Conservation (phyloP, 2,888 invertebrate species). For the Drosophila peninsularis region DNA sequence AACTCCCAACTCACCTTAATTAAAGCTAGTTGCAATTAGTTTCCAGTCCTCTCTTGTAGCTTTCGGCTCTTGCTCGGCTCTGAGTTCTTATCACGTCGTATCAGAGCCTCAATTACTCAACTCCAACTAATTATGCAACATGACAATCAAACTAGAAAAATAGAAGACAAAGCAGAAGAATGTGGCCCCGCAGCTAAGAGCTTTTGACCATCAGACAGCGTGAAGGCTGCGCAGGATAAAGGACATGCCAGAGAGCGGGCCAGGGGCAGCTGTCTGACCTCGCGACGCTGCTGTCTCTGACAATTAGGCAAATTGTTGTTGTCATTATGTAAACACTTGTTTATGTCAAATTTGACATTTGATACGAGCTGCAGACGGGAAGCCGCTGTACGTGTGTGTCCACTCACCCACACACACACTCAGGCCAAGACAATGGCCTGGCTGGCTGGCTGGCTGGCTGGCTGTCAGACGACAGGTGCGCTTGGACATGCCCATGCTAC, state of each 20-base stretch:
- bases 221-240: conserved; percentile 3
- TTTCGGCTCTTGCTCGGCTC: neutral
- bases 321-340: conserved; percentile 81
- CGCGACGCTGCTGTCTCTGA: conserved; percentile 42
- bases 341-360: conserved; percentile 78
- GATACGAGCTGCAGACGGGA: conserved; percentile 54
- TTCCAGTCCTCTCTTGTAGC: neutral
- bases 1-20: neutral
- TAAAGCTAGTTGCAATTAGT: neutral
- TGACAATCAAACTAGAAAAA: conserved; percentile 38
- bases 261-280: conserved; percentile 18
- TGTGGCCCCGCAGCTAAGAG: conserved; percentile 13
- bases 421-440: conserved; percentile 11
- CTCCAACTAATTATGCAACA: conserved; percentile 52
- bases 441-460: neutral
- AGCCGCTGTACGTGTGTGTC: conserved; percentile 2
- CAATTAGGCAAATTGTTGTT: conserved; percentile 81
- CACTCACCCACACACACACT: conserved; percentile 4
- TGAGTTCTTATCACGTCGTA: neutral
- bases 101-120: conserved; percentile 48
- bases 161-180: conserved; percentile 12
- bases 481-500: conserved; percentile 72
- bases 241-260: conserved; percentile 7
- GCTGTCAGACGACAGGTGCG: conserved; percentile 68
- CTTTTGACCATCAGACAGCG: neutral